Percentiles rank a stretch among this genome's conserved stretches.
These are phyloP conservation scores for Euzophera pinguis DNA, from an alignment of 2,888 invertebrate genomes.

Conservation along the genomic window DNA sequence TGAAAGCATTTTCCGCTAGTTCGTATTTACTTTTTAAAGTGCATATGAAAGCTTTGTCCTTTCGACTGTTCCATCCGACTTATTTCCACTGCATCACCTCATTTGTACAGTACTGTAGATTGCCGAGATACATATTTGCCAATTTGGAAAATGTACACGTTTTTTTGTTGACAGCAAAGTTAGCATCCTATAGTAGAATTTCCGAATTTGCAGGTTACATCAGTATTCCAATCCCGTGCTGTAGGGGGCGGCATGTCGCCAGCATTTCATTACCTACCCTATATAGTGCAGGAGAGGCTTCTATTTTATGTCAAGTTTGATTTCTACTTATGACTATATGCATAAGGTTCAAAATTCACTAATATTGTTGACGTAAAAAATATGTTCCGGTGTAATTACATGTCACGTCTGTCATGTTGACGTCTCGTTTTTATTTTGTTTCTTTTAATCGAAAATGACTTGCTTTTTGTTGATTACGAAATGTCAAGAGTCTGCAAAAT, in stretches of 20 bases:
- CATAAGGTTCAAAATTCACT: not conserved
- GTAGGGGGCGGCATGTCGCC: slow-evolving; percentile 42
- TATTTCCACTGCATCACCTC: slow-evolving; percentile 2
- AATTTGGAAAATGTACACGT: slow-evolving; percentile 25
- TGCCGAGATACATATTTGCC: slow-evolving; percentile 18
- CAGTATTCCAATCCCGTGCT: slow-evolving; percentile 62
- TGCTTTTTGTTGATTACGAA: slow-evolving; percentile 12
- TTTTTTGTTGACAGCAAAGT: slow-evolving; percentile 31
- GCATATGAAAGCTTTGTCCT: no score
- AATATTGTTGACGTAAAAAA: slow-evolving; percentile 16
- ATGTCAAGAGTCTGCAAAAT: not conserved
- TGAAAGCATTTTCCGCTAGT: no score
- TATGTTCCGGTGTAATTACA: slow-evolving; percentile 24
- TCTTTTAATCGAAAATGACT: slow-evolving; percentile 10
- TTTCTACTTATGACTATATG: not conserved
- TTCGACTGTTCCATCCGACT: not conserved
- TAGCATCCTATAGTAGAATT: slow-evolving; percentile 28
- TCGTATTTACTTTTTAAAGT: no score
- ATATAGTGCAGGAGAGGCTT: slow-evolving; percentile 6
- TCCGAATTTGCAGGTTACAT: slow-evolving; percentile 42
- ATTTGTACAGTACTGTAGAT: not conserved
- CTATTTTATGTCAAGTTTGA: slow-evolving; percentile 10
- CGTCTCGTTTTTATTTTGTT: slow-evolving; percentile 21
- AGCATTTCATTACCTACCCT: slow-evolving; percentile 68
- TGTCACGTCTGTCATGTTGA: slow-evolving; percentile 20